These are phyloP conservation scores for Dinocampus coccinellae DNA, from an alignment of 2,888 invertebrate genomes.

Conservation along the genomic window DNA sequence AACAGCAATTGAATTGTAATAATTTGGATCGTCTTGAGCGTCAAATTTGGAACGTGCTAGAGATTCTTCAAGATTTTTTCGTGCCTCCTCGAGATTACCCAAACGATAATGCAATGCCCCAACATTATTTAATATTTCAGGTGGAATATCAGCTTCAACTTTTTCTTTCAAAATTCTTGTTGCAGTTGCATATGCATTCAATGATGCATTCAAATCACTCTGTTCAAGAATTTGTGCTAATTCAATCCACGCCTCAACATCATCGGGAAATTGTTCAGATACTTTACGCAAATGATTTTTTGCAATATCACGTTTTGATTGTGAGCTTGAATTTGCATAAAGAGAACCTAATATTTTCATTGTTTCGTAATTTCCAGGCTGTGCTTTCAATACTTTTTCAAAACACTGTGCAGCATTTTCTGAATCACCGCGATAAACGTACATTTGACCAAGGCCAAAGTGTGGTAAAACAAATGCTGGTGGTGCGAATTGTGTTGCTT, in stretches of 20 bases:
- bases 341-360: slow-evolving; percentile 99
- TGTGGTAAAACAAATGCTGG: slow-evolving; percentile 95
- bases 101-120: slow-evolving; percentile 91
- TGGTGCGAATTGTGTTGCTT: slow-evolving; percentile 97
- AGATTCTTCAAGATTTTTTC: slow-evolving; percentile 87
- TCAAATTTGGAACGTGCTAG: slow-evolving; percentile 86
- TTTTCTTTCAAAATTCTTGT: slow-evolving; percentile 93
- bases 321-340: slow-evolving; percentile 91
- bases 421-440: slow-evolving; percentile 95
- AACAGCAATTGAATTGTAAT: slow-evolving; percentile 96
- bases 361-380: slow-evolving; percentile 98
- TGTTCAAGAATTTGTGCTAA: slow-evolving; percentile 98
- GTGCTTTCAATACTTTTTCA: slow-evolving; percentile 97
- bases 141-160: slow-evolving; percentile 94
- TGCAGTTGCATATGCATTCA: slow-evolving; percentile 94
- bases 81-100: slow-evolving; percentile 88
- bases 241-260: slow-evolving; percentile 99
- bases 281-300: slow-evolving; percentile 94
- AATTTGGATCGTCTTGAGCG: slow-evolving; percentile 89
- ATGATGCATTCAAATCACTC: slow-evolving; percentile 85
- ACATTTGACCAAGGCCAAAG: slow-evolving; percentile 99
- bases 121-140: slow-evolving; percentile 98
- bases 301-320: slow-evolving; percentile 92
- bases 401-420: slow-evolving; percentile 98
- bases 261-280: slow-evolving; percentile 97